phyloP scores from a whole-genome alignment of 2,113 vertebrate species.

The Eulemur rufifrons region DNA sequence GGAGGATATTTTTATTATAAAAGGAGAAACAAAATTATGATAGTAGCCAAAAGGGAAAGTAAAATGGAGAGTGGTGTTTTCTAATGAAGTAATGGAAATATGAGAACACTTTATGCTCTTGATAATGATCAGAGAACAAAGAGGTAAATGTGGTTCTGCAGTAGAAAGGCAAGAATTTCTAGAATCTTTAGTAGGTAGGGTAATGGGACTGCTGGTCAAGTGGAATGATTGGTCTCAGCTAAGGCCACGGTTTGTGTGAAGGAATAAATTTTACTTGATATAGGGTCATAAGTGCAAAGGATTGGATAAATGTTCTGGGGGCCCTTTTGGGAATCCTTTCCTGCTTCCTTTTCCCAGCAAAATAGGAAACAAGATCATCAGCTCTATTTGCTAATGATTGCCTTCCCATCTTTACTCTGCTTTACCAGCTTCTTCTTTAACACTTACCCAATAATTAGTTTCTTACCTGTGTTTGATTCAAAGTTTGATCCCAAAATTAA shows the following conservation, averaged over 20 bases:
- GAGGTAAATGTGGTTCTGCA: neutral
- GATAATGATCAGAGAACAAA: neutral
- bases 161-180: neutral
- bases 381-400: neutral
- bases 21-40: neutral
- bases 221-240: neutral
- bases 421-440: neutral
- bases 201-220: neutral
- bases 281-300: neutral
- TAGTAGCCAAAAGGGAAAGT: neutral
- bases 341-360: neutral
- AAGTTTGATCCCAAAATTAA: neutral
- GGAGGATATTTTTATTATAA: neutral
- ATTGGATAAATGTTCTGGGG: neutral
- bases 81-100: neutral
- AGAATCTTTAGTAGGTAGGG: neutral
- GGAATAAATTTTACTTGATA: neutral
- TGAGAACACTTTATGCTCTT: neutral
- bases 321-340: neutral
- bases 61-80: neutral
- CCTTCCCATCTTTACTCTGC: neutral
- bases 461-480: neutral
- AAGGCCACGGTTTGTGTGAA: neutral
- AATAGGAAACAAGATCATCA: neutral
- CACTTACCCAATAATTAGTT: neutral